A percentile compares a stretch with the other conserved stretches of the same genome.
Evolutionary conservation across 92 coral and sea anemone species (phyloP).

Genomic region (Montipora capitata): DNA sequence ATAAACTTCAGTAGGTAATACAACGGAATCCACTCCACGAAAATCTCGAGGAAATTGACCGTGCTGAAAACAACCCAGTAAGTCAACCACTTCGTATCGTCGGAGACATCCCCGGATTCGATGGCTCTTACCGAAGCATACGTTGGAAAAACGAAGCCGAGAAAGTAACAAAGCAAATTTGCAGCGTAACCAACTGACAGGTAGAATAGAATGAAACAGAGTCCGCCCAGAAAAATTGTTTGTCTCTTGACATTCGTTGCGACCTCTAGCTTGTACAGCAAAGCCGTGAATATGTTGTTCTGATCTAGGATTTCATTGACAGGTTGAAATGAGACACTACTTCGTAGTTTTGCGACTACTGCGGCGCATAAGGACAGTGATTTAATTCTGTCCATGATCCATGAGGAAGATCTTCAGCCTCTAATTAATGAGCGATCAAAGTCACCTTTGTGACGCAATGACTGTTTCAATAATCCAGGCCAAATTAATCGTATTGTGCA

Average conservation of each 20-base stretch:
- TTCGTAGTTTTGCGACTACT: slow-evolving; percentile 30
- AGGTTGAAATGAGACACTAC: slow-evolving; percentile 31
- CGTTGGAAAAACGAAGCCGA: slow-evolving; percentile 87
- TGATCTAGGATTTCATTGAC: slow-evolving; percentile 66
- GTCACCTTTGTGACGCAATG: slow-evolving; percentile 2
- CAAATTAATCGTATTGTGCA: neutral
- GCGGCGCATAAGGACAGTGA: slow-evolving; percentile 20
- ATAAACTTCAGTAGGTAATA: slow-evolving; percentile 90
- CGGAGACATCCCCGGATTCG: slow-evolving; percentile 75
- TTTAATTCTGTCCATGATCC: slow-evolving; percentile 38
- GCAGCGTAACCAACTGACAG: slow-evolving; percentile 96
- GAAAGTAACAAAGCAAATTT: slow-evolving; percentile 83
- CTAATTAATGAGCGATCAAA: neutral
- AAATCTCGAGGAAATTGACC: slow-evolving; percentile 87
- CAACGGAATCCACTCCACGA: slow-evolving; percentile 93
- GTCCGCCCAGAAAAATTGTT: slow-evolving; percentile 74
- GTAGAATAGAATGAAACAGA: slow-evolving; percentile 82
- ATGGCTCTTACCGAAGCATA: slow-evolving; percentile 93
- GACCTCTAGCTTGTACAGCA: slow-evolving; percentile 84
- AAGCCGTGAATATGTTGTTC: slow-evolving; percentile 76
- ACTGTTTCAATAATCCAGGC: neutral
- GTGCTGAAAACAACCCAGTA: slow-evolving; percentile 94
- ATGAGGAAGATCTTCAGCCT: slow-evolving; percentile 15
- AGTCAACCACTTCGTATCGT: slow-evolving; percentile 88
- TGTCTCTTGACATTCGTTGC: slow-evolving; percentile 82